These are phyloP conservation scores for Neria commutata DNA, from an alignment of 2,888 invertebrate species.

Conservation along the genomic window DNA sequence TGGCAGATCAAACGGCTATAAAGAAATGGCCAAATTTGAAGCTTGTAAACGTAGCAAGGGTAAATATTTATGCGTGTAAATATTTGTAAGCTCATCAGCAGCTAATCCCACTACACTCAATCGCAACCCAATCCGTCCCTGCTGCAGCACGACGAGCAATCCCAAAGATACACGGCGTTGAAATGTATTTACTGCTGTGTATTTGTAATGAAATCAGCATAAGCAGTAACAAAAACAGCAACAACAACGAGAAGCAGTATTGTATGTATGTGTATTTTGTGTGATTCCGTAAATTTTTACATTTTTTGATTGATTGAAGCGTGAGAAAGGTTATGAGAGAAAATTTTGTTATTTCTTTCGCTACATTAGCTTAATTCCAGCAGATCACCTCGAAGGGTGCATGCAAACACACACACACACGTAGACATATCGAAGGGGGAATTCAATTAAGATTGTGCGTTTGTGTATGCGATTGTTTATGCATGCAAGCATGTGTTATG, in stretches of 20 bases:
- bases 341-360: conserved; percentile 43
- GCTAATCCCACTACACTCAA: neutral
- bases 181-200: neutral
- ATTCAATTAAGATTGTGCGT: conserved; percentile 17
- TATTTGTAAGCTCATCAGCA: neutral
- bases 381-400: conserved; percentile 18
- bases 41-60: no score
- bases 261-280: no score
- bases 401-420: conserved; percentile 16
- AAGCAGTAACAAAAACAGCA: neutral
- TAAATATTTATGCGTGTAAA: conserved; percentile 3
- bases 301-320: conserved; percentile 56
- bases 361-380: conserved; percentile 52
- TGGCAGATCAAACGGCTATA: no score
- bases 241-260: neutral
- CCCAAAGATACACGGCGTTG: neutral
- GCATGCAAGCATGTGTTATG: conserved; percentile 3
- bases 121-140: neutral
- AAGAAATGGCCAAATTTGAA: no score
- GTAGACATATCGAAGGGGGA: conserved; percentile 16
- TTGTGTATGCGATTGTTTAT: neutral
- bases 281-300: conserved; percentile 28
- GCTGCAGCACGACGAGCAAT: neutral
- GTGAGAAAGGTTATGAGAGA: conserved; percentile 53
- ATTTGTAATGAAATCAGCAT: neutral